phyloP scores from a whole-genome alignment of 1,140 invertebrate species.

The Aradophagus sp. region DNA sequence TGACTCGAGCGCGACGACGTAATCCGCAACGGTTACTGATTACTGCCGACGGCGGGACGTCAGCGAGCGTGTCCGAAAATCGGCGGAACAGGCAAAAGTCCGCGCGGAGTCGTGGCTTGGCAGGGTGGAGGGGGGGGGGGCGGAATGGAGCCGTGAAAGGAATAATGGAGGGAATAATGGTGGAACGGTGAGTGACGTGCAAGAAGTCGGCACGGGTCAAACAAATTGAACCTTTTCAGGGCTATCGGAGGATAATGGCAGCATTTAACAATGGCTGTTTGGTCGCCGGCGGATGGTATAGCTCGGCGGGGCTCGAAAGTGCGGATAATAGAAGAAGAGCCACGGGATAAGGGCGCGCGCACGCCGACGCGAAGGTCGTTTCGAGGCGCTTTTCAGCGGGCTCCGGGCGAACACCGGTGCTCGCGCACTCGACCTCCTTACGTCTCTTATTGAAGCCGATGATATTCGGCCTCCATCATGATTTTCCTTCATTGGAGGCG shows the following conservation, averaged over 20 bases:
- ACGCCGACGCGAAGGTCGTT: slow-evolving; percentile 24
- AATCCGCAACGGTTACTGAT: no score
- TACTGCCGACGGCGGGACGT: no score
- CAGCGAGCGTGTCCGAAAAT: no score
- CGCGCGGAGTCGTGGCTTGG: no score
- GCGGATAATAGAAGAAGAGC: slow-evolving; percentile 46
- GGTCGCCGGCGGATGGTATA: slow-evolving; percentile 42
- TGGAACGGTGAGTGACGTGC: slow-evolving; percentile 24
- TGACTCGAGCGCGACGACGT: no score
- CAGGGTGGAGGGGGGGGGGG: no score
- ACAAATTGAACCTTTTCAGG: slow-evolving; percentile 65
- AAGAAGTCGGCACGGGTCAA: slow-evolving; percentile 52
- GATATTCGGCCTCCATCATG: slow-evolving; percentile 61
- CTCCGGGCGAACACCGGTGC: no score
- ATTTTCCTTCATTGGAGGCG: slow-evolving; percentile 52
- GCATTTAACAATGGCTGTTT: slow-evolving; percentile 64
- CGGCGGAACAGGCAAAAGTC: no score
- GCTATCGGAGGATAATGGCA: slow-evolving; percentile 62
- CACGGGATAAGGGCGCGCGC: slow-evolving; percentile 25
- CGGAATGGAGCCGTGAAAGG: no score
- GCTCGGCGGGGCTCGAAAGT: slow-evolving; percentile 42
- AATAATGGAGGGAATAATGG: no score
- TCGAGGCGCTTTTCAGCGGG: slow-evolving; percentile 48
- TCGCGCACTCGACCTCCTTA: slow-evolving; percentile 56
- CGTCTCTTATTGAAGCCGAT: slow-evolving; percentile 61